A percentile compares a stretch with the other conserved stretches of the same genome.
Evolutionary conservation across 1,140 invertebrate genomes (phyloP).

Genomic region (Brachionus rubens): DNA sequence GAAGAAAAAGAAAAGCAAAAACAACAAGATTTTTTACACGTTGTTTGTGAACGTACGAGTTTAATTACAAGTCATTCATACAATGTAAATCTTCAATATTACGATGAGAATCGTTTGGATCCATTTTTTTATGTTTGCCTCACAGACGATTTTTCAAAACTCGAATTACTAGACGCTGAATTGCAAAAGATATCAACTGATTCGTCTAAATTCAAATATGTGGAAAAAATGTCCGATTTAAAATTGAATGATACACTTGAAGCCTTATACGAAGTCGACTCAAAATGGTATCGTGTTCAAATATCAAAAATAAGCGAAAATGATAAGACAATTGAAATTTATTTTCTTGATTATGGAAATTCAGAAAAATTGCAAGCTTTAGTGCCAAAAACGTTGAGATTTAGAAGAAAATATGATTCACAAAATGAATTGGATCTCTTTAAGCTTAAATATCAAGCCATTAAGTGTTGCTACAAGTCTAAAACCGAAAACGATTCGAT

Average conservation of each 20-base stretch:
- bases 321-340: neutral
- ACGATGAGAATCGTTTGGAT: neutral
- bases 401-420: neutral
- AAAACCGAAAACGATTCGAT: neutral
- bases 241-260: constrained; percentile 1
- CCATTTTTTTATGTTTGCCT: neutral
- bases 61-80: neutral
- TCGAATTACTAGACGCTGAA: neutral
- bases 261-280: neutral
- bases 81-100: neutral
- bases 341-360: constrained; percentile 33
- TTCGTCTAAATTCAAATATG: neutral
- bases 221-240: neutral
- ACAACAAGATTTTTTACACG: neutral
- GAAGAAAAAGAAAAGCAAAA: neutral
- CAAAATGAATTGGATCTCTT: neutral
- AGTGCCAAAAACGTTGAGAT: neutral
- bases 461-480: constrained; percentile 1
- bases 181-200: constrained; percentile 7
- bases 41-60: neutral
- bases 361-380: neutral
- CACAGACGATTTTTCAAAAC: neutral
- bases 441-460: neutral
- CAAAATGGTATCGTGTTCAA: constrained; percentile 18
- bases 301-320: neutral